phyloP scores from a whole-genome alignment of 2,888 invertebrate genomes.

The Globia sparganii region DNA sequence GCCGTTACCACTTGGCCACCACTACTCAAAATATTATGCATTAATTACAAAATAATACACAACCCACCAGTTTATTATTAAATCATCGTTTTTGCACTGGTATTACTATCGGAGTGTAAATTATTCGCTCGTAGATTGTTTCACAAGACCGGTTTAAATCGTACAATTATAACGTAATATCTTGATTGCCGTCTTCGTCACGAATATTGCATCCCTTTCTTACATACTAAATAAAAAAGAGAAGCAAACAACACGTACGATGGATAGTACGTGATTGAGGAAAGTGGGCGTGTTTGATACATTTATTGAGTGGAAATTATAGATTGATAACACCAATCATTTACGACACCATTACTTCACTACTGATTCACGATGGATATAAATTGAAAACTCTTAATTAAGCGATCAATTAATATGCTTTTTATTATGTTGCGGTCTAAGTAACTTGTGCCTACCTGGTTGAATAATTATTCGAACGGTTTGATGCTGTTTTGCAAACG shows the following conservation, averaged over 20 bases:
- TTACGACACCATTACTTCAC: slow-evolving; percentile 73
- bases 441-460: slow-evolving; percentile 24
- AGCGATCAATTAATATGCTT: slow-evolving; percentile 60
- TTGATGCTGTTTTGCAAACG: slow-evolving; percentile 15
- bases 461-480: slow-evolving; percentile 28
- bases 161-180: slow-evolving; percentile 58
- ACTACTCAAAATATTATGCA: background rate
- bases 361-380: slow-evolving; percentile 71
- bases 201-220: slow-evolving; percentile 43
- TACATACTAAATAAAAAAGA: slow-evolving; percentile 41
- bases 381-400: slow-evolving; percentile 70
- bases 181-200: slow-evolving; percentile 52
- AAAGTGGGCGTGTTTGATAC: slow-evolving; percentile 72
- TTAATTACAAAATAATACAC: slow-evolving; percentile 14
- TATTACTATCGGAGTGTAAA: slow-evolving; percentile 26
- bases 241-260: slow-evolving; percentile 49
- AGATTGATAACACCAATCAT: slow-evolving; percentile 79
- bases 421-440: slow-evolving; percentile 47
- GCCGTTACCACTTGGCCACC: too few relatives aligned
- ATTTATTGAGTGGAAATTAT: slow-evolving; percentile 78
- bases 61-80: slow-evolving; percentile 22
- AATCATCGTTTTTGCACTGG: slow-evolving; percentile 26
- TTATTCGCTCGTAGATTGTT: slow-evolving; percentile 41
- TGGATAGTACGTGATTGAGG: slow-evolving; percentile 65
- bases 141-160: slow-evolving; percentile 38